Base-by-base conservation (phyloP, 2,888 invertebrate genomes). In the Eupithecia vulgata region DNA sequence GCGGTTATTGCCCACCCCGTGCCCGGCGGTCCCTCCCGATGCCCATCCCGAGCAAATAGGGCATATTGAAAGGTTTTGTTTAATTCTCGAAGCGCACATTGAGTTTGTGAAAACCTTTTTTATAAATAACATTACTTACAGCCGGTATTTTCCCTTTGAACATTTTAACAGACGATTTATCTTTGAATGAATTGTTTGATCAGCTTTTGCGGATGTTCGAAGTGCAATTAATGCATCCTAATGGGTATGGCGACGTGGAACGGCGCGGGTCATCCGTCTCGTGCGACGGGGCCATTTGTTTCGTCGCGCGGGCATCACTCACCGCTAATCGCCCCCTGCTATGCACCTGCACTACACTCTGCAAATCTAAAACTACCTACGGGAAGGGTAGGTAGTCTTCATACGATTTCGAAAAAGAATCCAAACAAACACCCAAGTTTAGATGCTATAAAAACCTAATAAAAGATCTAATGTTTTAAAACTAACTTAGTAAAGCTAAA, bases 1-100 rank as follows among this genome's bases (percentile, higher is more conserved):
- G 89, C 86, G 91, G 91, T 90, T 92, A 91, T 93, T 91, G 91
- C 89, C 90, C 89, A 88, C 90, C 90, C 80, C 69, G 74, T 73
- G 84, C 86, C 85, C 88, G 85, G 82, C 84, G 87, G 85, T 85
- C 88, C 91, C 89, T 88, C 87, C 81, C 84, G 74, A 81, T 83
- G 84, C 84, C 87, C 84, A 86, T 86, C 84, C 85, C 85, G 85
- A 85, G 86, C 89, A 89, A 88, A 88, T 87, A 87, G 81, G 81
- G 85, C 82, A 84, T 87, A 90, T 90, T 88, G 88, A 87, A 88
- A 86, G 86, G 85, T 86, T 85, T 77, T 84, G 85, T 85, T 86
- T 87, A 87, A 87, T 87, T 84, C 83, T 81, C 78, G 73, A 70
- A 68, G 61, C 67, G 45, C 30, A 71, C 67, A 65, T 71, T 67